Evolutionary conservation across 2,888 invertebrate species (phyloP), one percentile per base, ranked within the genome.

Genomic region (Xanthia togata): DNA sequence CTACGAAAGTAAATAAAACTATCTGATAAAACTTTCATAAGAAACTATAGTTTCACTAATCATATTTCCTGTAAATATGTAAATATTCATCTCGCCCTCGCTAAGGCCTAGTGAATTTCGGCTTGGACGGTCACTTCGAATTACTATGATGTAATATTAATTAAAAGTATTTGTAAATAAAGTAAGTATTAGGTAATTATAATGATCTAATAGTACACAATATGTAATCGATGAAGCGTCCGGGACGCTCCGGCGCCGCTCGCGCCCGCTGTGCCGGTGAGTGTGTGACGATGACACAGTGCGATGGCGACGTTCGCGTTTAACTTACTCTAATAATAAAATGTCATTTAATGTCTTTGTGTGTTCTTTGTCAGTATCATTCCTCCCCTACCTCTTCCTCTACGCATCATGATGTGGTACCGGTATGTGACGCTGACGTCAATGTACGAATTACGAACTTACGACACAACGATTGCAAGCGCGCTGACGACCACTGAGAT

Each of bases 1-100:
- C 17, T 64, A 8, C 14, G 55, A 41, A 55, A 41, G 14, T 41
- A 26, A 53, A 9, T 65, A 69, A 83, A 17, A 26, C 8, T 64
- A 53, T 31, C n/a, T 23, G 38, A 57, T 53, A 20, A 44, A 47
- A 71, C 41, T 80, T 38, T 60, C 17, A 2, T 44, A 50, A 12
- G 23, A 41, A 31, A 72, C 60, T 53, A 26, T 70, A 62, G 70
- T 59, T 69, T 12, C 4, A n/a, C 35, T 57, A 38, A 35, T 31
- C n/a, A 31, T 60, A 41, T 71, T 59, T n/a, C 23, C 44, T 84
- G 82, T 80, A 75, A 35, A 83, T 76, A 62, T n/a, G 72, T 80
- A 72, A 80, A 80, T 79, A 79, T 41, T 60, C 53, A 65, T 57
- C 23, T 57, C 31, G 62, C 47, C 75, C 23, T 44, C 62, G 35